phyloP scores from a whole-genome alignment of 2,113 vertebrate species.

The Tringa solitaria region DNA sequence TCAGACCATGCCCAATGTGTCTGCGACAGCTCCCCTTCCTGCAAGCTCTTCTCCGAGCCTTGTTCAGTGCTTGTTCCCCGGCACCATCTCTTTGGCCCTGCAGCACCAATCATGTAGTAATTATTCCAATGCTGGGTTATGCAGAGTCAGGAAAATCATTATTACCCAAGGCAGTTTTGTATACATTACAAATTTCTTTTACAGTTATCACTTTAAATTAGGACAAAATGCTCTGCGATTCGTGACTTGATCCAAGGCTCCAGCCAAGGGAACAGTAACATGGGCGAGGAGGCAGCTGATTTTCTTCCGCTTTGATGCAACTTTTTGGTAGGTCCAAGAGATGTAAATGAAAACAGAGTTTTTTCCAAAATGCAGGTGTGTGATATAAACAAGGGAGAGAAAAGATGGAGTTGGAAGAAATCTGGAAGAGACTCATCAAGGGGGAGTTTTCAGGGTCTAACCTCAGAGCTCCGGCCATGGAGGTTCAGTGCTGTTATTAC shows the following conservation, averaged over 20 bases:
- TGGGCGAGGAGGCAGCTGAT: background rate
- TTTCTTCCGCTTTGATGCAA: background rate
- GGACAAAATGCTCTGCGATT: background rate
- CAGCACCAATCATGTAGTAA: background rate
- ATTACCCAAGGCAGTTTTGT: slow-evolving; percentile 4
- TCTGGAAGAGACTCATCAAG: background rate
- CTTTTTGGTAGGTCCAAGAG: too few species aligned
- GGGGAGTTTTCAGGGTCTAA: background rate
- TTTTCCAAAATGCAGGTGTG: background rate
- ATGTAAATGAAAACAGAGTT: background rate
- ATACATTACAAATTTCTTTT: slow-evolving; percentile 15
- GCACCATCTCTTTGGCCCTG: background rate
- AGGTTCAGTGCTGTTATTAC: accelerated
- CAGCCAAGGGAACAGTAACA: background rate
- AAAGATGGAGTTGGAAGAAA: background rate
- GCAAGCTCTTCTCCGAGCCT: background rate
- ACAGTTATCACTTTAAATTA: slow-evolving; percentile 13
- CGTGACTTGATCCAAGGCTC: background rate
- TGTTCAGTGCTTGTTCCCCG: background rate
- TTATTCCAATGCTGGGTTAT: background rate
- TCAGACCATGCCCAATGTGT: accelerated
- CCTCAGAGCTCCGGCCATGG: accelerated
- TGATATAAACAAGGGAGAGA: background rate
- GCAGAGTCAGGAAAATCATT: background rate
- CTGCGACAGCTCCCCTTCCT: background rate